phyloP scores from a whole-genome alignment of 2,888 invertebrate genomes.

The Chrysolina americana region DNA sequence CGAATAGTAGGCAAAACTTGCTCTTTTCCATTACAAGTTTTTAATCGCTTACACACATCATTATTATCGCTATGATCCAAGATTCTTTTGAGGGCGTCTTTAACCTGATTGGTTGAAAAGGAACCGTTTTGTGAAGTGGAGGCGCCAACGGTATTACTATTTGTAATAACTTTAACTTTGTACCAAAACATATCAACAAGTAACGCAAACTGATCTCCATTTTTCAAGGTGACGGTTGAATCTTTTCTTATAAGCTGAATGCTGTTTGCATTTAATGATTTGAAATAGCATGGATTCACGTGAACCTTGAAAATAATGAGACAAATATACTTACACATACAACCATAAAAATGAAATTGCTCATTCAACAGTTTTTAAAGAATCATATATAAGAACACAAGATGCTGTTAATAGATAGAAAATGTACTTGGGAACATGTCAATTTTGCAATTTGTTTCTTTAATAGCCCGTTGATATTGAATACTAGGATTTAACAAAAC shows the following conservation, averaged over 20 bases:
- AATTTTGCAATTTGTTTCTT: too few species aligned
- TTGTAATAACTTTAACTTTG: slow-evolving; percentile 64
- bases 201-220: slow-evolving; percentile 73
- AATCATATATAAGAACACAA: too few species aligned
- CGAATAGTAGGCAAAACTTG: neutral
- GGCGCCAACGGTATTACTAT: slow-evolving; percentile 29
- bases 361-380: too few species aligned
- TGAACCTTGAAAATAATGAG: slow-evolving; percentile 68
- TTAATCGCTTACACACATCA: neutral
- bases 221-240: slow-evolving; percentile 62
- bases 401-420: too few species aligned
- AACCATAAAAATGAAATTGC: too few species aligned
- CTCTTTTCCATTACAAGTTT: neutral
- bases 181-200: slow-evolving; percentile 72
- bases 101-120: neutral
- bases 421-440: too few species aligned
- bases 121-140: neutral
- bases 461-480: too few species aligned
- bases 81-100: neutral
- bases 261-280: slow-evolving; percentile 60
- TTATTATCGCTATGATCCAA: neutral
- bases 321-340: slow-evolving; percentile 1
- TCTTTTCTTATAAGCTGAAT: slow-evolving; percentile 67
- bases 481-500: too few species aligned
- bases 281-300: slow-evolving; percentile 73